These are phyloP conservation scores for Bedellia somnulentella DNA, from an alignment of 2,888 invertebrate genomes.

Conservation along the genomic window DNA sequence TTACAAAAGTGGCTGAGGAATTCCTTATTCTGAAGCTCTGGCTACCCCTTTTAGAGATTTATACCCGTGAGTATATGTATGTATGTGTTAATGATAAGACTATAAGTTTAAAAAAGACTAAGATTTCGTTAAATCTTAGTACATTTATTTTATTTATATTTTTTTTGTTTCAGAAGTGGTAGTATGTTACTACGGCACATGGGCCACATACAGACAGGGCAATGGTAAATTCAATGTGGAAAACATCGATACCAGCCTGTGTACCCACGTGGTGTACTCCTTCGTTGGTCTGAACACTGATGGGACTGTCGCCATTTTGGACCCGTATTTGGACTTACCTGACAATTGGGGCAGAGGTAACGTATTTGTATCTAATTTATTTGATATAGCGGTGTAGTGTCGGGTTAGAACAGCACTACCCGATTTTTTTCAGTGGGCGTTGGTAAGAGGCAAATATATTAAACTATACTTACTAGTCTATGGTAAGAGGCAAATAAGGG, in stretches of 20 bases:
- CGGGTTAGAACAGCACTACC: too few relatives aligned
- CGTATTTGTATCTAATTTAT: constrained; percentile 33
- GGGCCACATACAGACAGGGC: constrained; percentile 70
- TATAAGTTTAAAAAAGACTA: too few relatives aligned
- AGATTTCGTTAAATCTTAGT: too few relatives aligned
- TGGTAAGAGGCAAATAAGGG: too few relatives aligned
- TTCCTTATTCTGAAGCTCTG: too few relatives aligned
- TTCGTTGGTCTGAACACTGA: constrained; percentile 67
- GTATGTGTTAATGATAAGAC: too few relatives aligned
- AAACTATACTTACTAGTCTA: constrained; percentile 8
- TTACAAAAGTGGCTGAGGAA: too few relatives aligned
- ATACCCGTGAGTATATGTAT: too few relatives aligned
- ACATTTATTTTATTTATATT: too few relatives aligned
- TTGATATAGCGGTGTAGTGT: too few relatives aligned
- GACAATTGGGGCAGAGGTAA: constrained; percentile 33
- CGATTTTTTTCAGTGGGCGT: too few relatives aligned
- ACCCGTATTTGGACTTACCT: constrained; percentile 56
- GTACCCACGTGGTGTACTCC: constrained; percentile 75
- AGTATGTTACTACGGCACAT: constrained; percentile 76
- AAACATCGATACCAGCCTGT: constrained; percentile 67
- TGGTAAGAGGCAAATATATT: constrained; percentile 9
- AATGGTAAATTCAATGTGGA: constrained; percentile 67
- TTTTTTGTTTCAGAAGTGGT: constrained; percentile 53
- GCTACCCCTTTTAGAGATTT: too few relatives aligned
- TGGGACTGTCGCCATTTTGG: constrained; percentile 36